Percentiles rank a stretch among this genome's conserved stretches.
Evolutionary conservation across 2,888 invertebrate species (phyloP).

Genomic region (Latheticus oryzae): DNA sequence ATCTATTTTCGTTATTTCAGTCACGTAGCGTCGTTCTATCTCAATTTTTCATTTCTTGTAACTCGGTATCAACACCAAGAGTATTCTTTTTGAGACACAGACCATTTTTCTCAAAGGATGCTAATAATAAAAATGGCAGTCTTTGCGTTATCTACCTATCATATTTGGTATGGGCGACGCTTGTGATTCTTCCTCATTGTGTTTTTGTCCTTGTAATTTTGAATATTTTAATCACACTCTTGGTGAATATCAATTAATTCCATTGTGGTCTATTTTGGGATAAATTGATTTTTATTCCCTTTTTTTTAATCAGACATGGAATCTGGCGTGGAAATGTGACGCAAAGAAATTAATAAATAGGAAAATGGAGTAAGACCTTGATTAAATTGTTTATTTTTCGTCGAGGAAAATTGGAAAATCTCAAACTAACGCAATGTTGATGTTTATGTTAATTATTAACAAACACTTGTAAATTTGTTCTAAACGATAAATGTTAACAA

Average conservation of each 20-base stretch:
- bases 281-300: not conserved
- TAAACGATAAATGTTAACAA: constrained; percentile 27
- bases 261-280: not conserved
- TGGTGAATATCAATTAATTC: constrained; percentile 17
- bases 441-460: constrained; percentile 25
- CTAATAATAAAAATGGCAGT: too few relatives aligned
- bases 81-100: not conserved
- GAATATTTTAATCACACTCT: constrained; percentile 20
- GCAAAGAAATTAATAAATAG: constrained; percentile 12
- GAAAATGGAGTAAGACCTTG: constrained; percentile 15
- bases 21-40: constrained; percentile 19
- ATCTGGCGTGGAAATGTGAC: not conserved
- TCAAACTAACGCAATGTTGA: constrained; percentile 25
- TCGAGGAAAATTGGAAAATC: constrained; percentile 20
- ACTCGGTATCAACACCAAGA: constrained; percentile 10
- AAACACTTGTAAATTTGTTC: constrained; percentile 25
- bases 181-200: constrained; percentile 24
- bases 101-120: too few relatives aligned
- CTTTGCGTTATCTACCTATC: too few relatives aligned
- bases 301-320: not conserved
- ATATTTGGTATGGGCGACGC: constrained; percentile 27
- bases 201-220: constrained; percentile 15
- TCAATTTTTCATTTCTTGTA: constrained; percentile 27
- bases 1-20: constrained; percentile 16
- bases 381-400: constrained; percentile 16